phyloP scores from a whole-genome alignment of 64 coral and sea anemone genomes.

The Cladopsammia gracilis region DNA sequence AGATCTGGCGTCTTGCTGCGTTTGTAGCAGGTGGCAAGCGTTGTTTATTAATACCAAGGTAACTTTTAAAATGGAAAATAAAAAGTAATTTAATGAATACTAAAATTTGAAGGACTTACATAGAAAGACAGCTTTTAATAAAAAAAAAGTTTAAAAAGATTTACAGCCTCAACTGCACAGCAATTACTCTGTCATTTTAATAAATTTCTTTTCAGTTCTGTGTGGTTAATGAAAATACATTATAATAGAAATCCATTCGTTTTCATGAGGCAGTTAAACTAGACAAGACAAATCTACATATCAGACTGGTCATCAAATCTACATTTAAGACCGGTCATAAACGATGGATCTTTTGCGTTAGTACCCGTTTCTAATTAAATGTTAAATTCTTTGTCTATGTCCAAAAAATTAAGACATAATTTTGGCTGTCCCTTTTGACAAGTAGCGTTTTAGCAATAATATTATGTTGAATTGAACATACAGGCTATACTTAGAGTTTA shows the following conservation, averaged over 20 bases:
- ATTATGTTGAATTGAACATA: neutral
- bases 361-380: neutral
- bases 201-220: too few relatives aligned
- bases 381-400: neutral
- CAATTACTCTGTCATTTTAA: too few relatives aligned
- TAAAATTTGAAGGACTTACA: neutral
- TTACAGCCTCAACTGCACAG: too few relatives aligned
- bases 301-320: too few relatives aligned
- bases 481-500: neutral
- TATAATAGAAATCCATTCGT: too few relatives aligned
- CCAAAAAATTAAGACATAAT: neutral
- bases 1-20: neutral
- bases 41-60: conserved; percentile 37
- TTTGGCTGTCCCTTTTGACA: neutral
- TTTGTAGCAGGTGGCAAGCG: neutral
- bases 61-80: conserved; percentile 41
- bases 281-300: too few relatives aligned
- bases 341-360: neutral
- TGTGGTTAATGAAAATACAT: too few relatives aligned
- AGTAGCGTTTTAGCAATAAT: neutral
- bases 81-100: neutral
- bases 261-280: too few relatives aligned
- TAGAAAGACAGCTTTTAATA: too few relatives aligned
- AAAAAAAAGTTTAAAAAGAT: too few relatives aligned
- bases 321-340: too few relatives aligned